Percentiles rank a stretch among this genome's conserved stretches.
Conservation (phyloP, 1,140 invertebrate species). For the Periplaneta americana region DNA sequence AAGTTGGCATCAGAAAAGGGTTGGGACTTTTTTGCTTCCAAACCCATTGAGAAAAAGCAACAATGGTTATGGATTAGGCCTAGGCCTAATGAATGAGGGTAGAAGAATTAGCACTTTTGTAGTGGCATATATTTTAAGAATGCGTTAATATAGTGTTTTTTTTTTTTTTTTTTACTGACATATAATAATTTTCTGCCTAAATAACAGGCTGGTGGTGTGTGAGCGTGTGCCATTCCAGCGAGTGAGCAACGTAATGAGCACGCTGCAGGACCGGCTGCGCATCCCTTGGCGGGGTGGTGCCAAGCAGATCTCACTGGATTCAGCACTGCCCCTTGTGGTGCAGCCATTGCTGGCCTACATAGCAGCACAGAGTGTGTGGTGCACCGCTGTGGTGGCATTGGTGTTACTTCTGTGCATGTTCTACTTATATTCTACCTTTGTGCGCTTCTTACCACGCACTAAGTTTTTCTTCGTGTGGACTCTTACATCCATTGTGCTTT, state of each 20-base stretch:
- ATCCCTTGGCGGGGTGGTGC: constrained; percentile 48
- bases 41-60: no score
- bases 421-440: constrained; percentile 42
- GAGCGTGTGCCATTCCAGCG: constrained; percentile 20
- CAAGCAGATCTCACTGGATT: constrained; percentile 47
- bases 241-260: constrained; percentile 26
- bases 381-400: constrained; percentile 52
- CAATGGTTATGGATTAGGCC: no score
- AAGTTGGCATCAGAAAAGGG: no score
- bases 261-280: constrained; percentile 45
- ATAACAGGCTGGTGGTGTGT: constrained; percentile 26
- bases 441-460: background rate
- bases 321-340: constrained; percentile 54
- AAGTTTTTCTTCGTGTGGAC: constrained; percentile 22
- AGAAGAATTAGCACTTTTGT: no score
- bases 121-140: no score
- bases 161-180: background rate
- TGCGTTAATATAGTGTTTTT: background rate
- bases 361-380: constrained; percentile 49
- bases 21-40: no score
- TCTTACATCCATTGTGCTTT: constrained; percentile 50
- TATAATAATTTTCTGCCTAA: no score
- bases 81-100: no score
- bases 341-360: constrained; percentile 51
- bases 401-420: constrained; percentile 53